Evolutionary conservation across 2,888 invertebrate species (phyloP), one percentile per base, ranked within the genome.

Genomic region (Fragum fragum): DNA sequence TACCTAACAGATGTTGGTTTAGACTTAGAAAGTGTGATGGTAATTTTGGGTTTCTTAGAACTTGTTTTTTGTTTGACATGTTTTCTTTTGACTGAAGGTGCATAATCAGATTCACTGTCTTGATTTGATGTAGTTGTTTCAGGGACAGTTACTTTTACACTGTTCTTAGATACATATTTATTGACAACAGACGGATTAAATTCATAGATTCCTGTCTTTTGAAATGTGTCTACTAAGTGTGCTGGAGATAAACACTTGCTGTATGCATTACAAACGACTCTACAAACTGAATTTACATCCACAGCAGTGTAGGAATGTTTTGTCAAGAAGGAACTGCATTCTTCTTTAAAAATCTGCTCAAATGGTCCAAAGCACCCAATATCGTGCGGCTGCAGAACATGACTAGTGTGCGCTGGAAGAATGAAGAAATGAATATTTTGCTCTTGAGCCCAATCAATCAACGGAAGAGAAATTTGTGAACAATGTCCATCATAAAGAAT

Each of bases 401-500:
- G 68, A 21, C 68, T 68, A 1, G 68, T 68, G 18, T 68, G 68
- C 14, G 77, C 70, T 6, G 70, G 73, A 1, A 61, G 28, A 70
- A 76, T 36, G 36, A 77, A 77, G 6, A 76, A 53, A 52, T 39
- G 23, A 28, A 76, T 61, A 36, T 70, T 59, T 5, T 76, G 5
- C 9, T 42, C 28, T 28, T 32, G 32, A 14, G 71, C 71, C 70
- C 70, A 76, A 9, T 76, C 71, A 61, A 71, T 61, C 0, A 53
- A n/a, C 2, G 23, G 18, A 2, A 70, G 29, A 28, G 26, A 29
- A 59, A 59, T 70, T 11, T 76, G 76, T 26, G 76, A 70, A 16
- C 21, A 11, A 32, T 76, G 76, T 7, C 57, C 75, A 75, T 75
- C 68, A 75, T 63, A 74, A 6, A 76, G 23, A 7, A 76, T 14